These are phyloP conservation scores for Dasyprocta punctata DNA, from an alignment of 2,113 vertebrate species.

Conservation along the genomic window DNA sequence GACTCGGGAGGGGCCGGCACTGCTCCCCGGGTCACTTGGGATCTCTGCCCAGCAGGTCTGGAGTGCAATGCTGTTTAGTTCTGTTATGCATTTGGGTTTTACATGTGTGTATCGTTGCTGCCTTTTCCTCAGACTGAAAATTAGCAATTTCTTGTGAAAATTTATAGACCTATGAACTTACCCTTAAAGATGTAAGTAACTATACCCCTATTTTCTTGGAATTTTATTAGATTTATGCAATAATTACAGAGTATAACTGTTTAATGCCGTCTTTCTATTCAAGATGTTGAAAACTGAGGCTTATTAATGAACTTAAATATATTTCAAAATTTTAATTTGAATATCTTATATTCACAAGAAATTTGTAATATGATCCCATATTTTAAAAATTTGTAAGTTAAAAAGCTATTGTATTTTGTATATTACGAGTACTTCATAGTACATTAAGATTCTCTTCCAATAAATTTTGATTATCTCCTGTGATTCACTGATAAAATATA, in stretches of 20 bases:
- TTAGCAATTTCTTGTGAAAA: neutral
- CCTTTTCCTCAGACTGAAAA: neutral
- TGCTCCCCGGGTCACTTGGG: too few species aligned
- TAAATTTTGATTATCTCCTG: neutral
- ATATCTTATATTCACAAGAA: too few species aligned
- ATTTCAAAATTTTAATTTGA: too few species aligned
- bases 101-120: neutral
- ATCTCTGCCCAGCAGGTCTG: too few species aligned
- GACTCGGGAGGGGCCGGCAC: too few species aligned
- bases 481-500: neutral
- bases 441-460: too few species aligned
- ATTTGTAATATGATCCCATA: neutral
- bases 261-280: too few species aligned
- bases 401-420: too few species aligned
- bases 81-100: neutral
- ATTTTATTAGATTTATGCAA: neutral
- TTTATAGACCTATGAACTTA: neutral
- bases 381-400: neutral
- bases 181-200: neutral
- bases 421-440: too few species aligned
- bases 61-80: too few species aligned
- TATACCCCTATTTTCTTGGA: neutral
- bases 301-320: too few species aligned
- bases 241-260: neutral
- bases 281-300: too few species aligned